Conservation (phyloP, 2,888 invertebrate species). For the Agrochola lota region DNA sequence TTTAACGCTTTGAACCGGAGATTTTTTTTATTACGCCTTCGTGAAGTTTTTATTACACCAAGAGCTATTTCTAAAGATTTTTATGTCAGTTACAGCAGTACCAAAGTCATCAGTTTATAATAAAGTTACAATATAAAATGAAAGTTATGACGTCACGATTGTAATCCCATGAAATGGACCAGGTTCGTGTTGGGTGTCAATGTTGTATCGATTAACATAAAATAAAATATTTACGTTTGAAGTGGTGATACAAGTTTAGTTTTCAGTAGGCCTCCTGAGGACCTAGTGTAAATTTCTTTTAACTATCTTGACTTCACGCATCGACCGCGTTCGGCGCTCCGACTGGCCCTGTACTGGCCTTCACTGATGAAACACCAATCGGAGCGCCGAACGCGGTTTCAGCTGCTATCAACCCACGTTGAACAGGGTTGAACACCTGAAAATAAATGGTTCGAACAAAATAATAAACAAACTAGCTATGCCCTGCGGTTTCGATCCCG, state of each 20-base stretch:
- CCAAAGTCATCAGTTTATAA: conserved; percentile 79
- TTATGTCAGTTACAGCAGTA: conserved; percentile 82
- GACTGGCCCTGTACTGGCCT: too few relatives aligned
- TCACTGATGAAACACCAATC: too few relatives aligned
- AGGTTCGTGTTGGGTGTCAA: conserved; percentile 59
- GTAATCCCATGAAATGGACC: conserved; percentile 57
- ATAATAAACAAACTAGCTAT: too few relatives aligned
- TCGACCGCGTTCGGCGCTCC: too few relatives aligned
- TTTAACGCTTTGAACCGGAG: conserved; percentile 82
- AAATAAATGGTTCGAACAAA: background rate
- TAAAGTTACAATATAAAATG: conserved; percentile 74
- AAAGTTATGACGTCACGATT: conserved; percentile 66
- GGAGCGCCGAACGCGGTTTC: too few relatives aligned
- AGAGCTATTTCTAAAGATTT: conserved; percentile 83
- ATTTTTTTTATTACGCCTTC: conserved; percentile 84
- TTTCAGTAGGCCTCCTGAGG: background rate
- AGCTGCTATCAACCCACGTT: background rate
- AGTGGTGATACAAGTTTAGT: background rate
- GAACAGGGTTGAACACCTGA: background rate
- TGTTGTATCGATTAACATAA: conserved; percentile 29
- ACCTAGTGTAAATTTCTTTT: too few relatives aligned
- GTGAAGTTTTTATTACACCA: conserved; percentile 85
- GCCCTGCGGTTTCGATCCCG: too few relatives aligned
- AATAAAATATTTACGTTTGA: conserved; percentile 3
- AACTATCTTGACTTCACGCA: too few relatives aligned